Evolutionary conservation across 2,113 vertebrate species (phyloP).

Genomic region (Morone chrysops): DNA sequence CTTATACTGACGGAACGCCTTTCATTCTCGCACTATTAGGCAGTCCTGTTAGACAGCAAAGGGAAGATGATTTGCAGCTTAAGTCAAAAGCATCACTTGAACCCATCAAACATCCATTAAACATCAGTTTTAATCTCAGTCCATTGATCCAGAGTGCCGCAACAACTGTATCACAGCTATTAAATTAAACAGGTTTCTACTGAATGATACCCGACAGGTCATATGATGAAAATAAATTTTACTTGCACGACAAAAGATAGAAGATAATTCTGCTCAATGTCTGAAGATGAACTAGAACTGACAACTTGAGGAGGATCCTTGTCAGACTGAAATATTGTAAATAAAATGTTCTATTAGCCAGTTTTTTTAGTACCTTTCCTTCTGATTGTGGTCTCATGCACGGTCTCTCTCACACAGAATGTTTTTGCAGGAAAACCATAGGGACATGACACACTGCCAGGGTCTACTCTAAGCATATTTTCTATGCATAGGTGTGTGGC

Average conservation of each 20-base stretch:
- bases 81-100: constrained; percentile 53
- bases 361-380: background rate
- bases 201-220: constrained; percentile 35
- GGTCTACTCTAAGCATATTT: background rate
- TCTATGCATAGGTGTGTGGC: background rate
- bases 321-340: background rate
- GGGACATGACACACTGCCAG: background rate
- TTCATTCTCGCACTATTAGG: constrained; percentile 30
- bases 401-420: background rate
- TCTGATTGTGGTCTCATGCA: background rate
- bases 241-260: constrained; percentile 14
- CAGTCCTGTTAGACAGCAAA: constrained; percentile 33
- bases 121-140: constrained; percentile 45
- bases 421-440: background rate
- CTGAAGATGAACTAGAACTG: background rate
- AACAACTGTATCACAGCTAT: constrained; percentile 41
- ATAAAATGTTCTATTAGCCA: background rate
- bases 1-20: constrained; percentile 20
- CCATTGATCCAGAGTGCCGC: constrained; percentile 51
- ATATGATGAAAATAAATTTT: constrained; percentile 9
- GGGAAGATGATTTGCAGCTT: constrained; percentile 37
- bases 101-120: constrained; percentile 64
- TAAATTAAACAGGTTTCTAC: constrained; percentile 24
- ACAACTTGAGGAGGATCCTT: background rate
- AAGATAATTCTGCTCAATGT: constrained; percentile 5